Base-by-base conservation (phyloP, 1,140 invertebrate genomes). In the Lethrus apterus region DNA sequence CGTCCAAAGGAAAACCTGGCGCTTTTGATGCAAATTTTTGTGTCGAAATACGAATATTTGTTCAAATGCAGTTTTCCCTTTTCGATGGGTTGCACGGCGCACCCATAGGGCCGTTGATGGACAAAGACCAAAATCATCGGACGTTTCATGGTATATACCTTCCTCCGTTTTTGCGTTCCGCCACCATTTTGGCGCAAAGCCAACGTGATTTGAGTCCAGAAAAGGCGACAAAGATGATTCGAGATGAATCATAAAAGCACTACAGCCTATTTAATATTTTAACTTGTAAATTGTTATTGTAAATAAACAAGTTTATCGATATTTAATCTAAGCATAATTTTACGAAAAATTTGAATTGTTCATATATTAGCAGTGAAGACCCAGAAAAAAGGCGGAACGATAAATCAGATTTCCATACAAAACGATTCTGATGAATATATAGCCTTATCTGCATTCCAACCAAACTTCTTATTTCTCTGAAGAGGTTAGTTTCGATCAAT, bases 51-150 rank as follows among this genome's bases (percentile, higher is more conserved):
- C 69, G 94, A 99, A 66, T 98, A 98, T 70, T 66, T 99, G 40
- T 99, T 98, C 65, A 72, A 94, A 57, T 86, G 84, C 48, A 89
- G 84, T 32, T 99, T 98, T 65, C 94, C 95, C 0, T 98, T 98
- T 69, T 94, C 91, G 1, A 98, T 98, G 94, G 95, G 95, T 98
- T 89, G 86, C 93, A 97, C 73, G 95, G 94, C n/a, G 94, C 94
- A 7, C 94, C 94, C 4, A 95, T 92, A 34, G 94, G 92, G 1
- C 57, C 60, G 0, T 63, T 74, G 36, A 56, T 70, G 2, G 58
- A 70, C 1, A 64, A 78, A 26, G 78, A 86, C 60, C 78, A 74
- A 38, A 70, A 73, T 2, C 86, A 97, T 65, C 98, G 95, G 95
- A 83, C 93, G 15, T 81, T 98, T 2, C 95, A 98, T 70, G 93